Evolutionary conservation across 2,888 invertebrate genomes (phyloP).

Genomic region (Apocheima hispidaria): DNA sequence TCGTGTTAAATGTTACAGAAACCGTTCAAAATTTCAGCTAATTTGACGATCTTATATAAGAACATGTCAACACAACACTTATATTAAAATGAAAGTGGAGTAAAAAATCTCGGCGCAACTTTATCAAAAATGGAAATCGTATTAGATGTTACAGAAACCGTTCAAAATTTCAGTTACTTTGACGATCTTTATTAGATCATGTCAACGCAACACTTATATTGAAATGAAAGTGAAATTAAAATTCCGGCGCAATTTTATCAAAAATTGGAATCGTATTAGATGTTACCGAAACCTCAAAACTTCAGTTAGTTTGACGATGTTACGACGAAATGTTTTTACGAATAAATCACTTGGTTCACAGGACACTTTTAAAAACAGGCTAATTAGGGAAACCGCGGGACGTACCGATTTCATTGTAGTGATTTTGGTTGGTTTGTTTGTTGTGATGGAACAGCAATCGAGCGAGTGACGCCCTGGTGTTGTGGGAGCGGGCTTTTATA

Average conservation of each 20-base stretch:
- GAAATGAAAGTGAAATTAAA: neutral
- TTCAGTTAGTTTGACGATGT: neutral
- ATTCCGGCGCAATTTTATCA: neutral
- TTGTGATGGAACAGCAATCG: constrained; percentile 61
- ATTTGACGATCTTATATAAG: neutral
- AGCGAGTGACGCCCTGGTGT: constrained; percentile 73
- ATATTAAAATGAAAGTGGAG: neutral
- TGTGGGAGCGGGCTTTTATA: constrained; percentile 68
- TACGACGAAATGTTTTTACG: neutral
- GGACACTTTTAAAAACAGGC: constrained; percentile 5
- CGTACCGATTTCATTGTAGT: constrained; percentile 83
- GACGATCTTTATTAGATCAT: neutral
- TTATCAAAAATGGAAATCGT: neutral
- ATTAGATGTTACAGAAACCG: too few relatives aligned
- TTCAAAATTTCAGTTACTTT: too few relatives aligned
- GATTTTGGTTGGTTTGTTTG: constrained; percentile 51
- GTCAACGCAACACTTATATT: neutral
- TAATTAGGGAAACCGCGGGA: constrained; percentile 39
- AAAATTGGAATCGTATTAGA: neutral
- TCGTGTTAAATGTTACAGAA: too few relatives aligned
- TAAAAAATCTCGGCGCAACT: neutral
- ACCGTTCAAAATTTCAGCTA: too few relatives aligned
- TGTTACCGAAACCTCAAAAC: neutral
- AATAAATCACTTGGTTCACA: constrained; percentile 13
- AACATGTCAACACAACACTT: neutral